A percentile compares a stretch with the other conserved stretches of the same genome.
phyloP scores from a whole-genome alignment of 2,888 invertebrate species.

The Netelia melanura region DNA sequence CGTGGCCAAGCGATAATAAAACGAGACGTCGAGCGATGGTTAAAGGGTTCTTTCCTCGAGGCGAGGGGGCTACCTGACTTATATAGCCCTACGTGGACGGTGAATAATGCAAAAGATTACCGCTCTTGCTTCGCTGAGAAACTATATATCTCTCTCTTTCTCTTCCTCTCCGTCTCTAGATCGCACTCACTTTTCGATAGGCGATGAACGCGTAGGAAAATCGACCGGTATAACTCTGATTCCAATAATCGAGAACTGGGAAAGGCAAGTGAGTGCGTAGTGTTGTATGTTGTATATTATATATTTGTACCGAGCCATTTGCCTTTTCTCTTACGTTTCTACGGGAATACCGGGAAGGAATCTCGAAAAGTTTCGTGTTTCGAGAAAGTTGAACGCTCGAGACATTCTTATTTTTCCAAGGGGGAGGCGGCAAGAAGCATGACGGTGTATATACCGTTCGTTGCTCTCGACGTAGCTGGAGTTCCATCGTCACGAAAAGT shows the following conservation, averaged over 20 bases:
- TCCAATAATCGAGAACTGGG: slow-evolving; percentile 43
- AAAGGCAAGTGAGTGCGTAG: background rate
- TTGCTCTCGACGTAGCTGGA: background rate
- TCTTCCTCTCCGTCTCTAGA: slow-evolving; percentile 34
- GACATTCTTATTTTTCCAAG: background rate
- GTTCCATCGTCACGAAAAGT: background rate
- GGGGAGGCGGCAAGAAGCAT: background rate
- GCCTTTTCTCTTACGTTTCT: background rate
- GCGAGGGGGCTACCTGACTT: slow-evolving; percentile 66
- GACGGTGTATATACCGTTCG: background rate
- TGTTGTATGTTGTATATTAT: background rate
- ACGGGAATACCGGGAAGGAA: background rate
- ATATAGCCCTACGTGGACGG: slow-evolving; percentile 65
- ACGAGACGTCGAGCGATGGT: slow-evolving; percentile 60
- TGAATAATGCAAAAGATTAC: slow-evolving; percentile 76
- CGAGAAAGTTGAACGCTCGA: background rate
- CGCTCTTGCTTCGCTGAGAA: slow-evolving; percentile 59
- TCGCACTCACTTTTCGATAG: slow-evolving; percentile 35
- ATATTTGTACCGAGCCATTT: background rate
- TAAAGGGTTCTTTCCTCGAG: slow-evolving; percentile 64
- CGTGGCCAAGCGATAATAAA: slow-evolving; percentile 70
- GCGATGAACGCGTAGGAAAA: slow-evolving; percentile 40
- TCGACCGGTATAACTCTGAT: slow-evolving; percentile 29
- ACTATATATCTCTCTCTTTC: slow-evolving; percentile 36
- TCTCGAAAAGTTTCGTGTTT: background rate